A percentile compares a stretch with the other conserved stretches of the same genome.
phyloP scores from a whole-genome alignment of 1,140 invertebrate genomes.

The Ooceraea biroi region DNA sequence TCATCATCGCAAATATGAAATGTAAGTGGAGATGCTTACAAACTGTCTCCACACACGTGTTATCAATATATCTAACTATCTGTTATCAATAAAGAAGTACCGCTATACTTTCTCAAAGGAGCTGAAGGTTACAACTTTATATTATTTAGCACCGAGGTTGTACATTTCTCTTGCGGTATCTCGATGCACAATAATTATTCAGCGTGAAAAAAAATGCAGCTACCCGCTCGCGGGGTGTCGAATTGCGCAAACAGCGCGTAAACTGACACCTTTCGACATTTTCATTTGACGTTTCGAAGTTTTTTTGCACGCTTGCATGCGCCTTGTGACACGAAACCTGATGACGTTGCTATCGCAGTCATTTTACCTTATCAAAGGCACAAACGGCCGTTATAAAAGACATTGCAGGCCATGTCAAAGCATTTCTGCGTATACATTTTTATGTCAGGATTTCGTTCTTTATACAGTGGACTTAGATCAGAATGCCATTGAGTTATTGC shows the following conservation, averaged over 20 bases:
- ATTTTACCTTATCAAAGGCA: not conserved
- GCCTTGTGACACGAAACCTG: not conserved
- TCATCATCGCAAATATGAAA: no score
- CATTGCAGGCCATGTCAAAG: not conserved
- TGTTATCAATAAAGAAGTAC: constrained; percentile 24
- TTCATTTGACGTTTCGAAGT: not conserved
- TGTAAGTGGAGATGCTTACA: no score
- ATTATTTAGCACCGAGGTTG: not conserved
- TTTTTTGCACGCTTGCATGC: not conserved
- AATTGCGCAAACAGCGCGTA: not conserved
- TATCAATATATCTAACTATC: not conserved
- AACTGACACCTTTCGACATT: constrained; percentile 17
- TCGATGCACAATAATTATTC: constrained; percentile 23
- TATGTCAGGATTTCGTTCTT: not conserved
- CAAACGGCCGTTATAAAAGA: not conserved
- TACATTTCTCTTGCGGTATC: not conserved
- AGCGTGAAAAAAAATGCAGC: not conserved
- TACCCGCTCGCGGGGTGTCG: constrained; percentile 11
- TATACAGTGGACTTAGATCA: not conserved
- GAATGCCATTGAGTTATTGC: not conserved
- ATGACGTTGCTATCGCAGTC: not conserved
- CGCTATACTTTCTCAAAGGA: not conserved
- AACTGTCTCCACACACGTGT: no score
- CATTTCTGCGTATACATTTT: not conserved
- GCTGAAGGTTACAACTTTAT: not conserved